phyloP scores from a whole-genome alignment of 2,113 vertebrate species.

The Bucco capensis region DNA sequence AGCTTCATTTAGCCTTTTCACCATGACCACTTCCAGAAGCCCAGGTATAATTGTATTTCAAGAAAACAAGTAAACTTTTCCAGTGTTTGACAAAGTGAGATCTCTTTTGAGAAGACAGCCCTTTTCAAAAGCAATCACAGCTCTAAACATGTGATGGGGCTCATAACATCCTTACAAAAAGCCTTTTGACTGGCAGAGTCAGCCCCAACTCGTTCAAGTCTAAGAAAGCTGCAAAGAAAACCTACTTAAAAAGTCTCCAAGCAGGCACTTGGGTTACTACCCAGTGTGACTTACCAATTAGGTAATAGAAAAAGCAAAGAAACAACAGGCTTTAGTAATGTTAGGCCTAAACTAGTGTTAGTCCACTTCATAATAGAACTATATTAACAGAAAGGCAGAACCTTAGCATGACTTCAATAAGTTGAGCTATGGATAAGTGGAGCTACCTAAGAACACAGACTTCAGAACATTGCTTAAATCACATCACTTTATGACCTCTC shows the following conservation, averaged over 20 bases:
- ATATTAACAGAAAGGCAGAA: not conserved
- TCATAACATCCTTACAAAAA: constrained; percentile 17
- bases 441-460: not conserved
- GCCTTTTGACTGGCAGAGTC: constrained; percentile 21
- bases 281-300: constrained; percentile 30
- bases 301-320: constrained; percentile 10
- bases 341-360: constrained; percentile 2
- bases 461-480: not conserved
- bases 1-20: constrained; percentile 21
- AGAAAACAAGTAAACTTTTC: constrained; percentile 30
- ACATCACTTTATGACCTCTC: not conserved
- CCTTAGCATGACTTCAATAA: not conserved
- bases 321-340: constrained; percentile 17
- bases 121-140: constrained; percentile 16
- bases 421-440: not conserved
- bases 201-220: not conserved
- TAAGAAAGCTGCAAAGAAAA: constrained; percentile 16
- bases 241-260: constrained; percentile 6
- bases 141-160: not conserved
- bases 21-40: not conserved
- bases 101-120: not conserved
- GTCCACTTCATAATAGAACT: not conserved
- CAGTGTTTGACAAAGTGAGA: not conserved
- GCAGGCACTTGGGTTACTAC: constrained; percentile 4
- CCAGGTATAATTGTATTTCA: not conserved